Evolutionary conservation across 2,113 vertebrate genomes (phyloP).

Genomic region (Calonectris borealis): DNA sequence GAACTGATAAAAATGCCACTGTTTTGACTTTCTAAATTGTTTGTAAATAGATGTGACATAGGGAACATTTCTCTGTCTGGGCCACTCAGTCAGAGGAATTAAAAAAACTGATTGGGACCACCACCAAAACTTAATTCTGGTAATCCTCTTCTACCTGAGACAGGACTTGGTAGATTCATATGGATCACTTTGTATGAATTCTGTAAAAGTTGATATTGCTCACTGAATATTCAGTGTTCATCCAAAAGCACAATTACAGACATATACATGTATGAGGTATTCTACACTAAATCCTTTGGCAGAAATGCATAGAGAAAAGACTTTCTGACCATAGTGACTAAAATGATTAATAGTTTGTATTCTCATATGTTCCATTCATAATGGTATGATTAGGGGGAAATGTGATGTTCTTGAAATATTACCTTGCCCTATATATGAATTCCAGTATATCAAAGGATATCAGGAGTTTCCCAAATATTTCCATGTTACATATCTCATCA

Average conservation of each 20-base stretch:
- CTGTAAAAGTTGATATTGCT: background rate
- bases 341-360: background rate
- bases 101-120: background rate
- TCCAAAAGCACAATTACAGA: background rate
- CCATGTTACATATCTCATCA: background rate
- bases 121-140: background rate
- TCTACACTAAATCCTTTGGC: no score
- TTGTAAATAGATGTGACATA: background rate
- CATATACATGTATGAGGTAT: no score
- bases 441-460: background rate
- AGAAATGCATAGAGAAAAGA: background rate
- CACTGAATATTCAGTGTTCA: background rate
- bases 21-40: background rate
- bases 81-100: background rate
- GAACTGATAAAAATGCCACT: background rate
- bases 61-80: background rate
- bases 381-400: background rate
- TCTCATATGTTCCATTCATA: background rate
- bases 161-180: background rate
- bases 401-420: background rate
- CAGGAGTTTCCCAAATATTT: background rate
- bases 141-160: background rate
- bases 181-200: background rate
- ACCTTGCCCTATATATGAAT: background rate
- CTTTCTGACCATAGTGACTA: background rate